Percentiles rank a stretch among this genome's conserved stretches.
These are phyloP conservation scores for Carterocephalus palaemon DNA, from an alignment of 2,888 invertebrate species.

Conservation along the genomic window DNA sequence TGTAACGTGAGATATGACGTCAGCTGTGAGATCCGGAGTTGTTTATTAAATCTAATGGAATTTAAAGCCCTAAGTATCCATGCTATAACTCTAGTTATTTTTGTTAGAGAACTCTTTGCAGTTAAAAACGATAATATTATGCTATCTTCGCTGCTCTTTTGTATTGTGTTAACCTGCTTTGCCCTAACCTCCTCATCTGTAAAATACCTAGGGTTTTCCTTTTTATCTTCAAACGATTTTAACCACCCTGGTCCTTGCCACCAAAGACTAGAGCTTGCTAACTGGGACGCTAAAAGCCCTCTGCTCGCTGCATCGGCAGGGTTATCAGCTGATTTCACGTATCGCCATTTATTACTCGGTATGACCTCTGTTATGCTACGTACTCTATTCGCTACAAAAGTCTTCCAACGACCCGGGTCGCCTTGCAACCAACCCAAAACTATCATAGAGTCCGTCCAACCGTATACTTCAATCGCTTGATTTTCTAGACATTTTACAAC, in stretches of 20 bases:
- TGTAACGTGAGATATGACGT: constrained; percentile 15
- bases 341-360: not conserved
- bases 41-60: no score
- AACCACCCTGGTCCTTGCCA: constrained; percentile 5
- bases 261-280: constrained; percentile 4
- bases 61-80: not conserved
- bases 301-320: not conserved
- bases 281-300: not conserved
- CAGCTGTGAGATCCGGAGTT: no score
- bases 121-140: not conserved
- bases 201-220: not conserved
- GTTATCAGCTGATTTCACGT: not conserved
- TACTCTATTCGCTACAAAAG: constrained; percentile 30
- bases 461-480: not conserved
- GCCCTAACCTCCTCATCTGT: not conserved
- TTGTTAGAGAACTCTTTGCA: not conserved
- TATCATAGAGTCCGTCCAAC: constrained; percentile 14
- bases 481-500: not conserved
- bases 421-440: constrained; percentile 16
- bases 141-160: not conserved
- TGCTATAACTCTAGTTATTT: not conserved
- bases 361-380: not conserved
- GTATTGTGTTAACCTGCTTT: not conserved
- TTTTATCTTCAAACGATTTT: not conserved
- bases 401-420: constrained; percentile 26